These are phyloP conservation scores for Melopsittacus undulatus DNA, from an alignment of 2,797 vertebrate genomes.

Conservation along the genomic window DNA sequence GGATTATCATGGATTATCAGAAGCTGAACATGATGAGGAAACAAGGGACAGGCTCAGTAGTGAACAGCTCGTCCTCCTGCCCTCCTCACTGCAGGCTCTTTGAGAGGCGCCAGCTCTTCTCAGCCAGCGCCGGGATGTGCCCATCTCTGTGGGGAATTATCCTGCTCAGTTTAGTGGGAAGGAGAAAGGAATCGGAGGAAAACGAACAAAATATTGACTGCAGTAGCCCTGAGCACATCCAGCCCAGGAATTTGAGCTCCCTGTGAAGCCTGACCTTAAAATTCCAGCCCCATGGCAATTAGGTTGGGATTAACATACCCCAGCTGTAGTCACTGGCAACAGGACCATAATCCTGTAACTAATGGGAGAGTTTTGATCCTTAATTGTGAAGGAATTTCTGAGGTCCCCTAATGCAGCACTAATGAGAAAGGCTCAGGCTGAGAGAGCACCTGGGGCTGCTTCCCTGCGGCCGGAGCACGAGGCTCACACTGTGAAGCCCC, in stretches of 20 bases:
- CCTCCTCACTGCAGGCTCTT: background rate
- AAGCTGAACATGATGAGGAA: background rate
- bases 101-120: background rate
- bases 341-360: constrained; percentile 36
- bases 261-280: constrained; percentile 33
- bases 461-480: background rate
- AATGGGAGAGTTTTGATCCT: background rate
- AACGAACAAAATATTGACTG: background rate
- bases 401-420: constrained; percentile 15
- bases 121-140: background rate
- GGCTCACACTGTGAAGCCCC: background rate
- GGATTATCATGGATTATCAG: background rate
- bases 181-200: background rate
- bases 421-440: background rate
- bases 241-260: background rate
- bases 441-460: background rate
- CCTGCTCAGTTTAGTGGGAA: background rate
- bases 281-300: constrained; percentile 39
- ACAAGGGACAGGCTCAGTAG: background rate
- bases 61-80: background rate
- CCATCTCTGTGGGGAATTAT: background rate
- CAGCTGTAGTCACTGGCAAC: constrained; percentile 16
- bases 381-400: constrained; percentile 16
- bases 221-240: background rate
- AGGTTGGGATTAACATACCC: constrained; percentile 51